A percentile compares a stretch with the other conserved stretches of the same genome.
These are phyloP conservation scores for Lomographa bimaculata DNA, from an alignment of 2,888 invertebrate genomes.

Conservation along the genomic window DNA sequence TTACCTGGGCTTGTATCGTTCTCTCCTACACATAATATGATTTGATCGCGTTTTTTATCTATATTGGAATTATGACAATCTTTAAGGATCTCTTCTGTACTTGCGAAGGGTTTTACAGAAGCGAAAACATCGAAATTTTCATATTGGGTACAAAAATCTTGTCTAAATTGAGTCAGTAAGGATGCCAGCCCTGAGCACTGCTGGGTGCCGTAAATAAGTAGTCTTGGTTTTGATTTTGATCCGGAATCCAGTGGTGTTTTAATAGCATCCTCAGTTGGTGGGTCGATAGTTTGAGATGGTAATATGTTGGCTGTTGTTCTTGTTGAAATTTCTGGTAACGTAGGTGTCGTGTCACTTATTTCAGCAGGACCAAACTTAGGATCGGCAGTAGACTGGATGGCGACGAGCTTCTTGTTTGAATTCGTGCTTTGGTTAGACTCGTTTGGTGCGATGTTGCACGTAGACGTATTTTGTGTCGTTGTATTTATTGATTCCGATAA, in stretches of 20 bases:
- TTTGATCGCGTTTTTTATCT: constrained; percentile 2
- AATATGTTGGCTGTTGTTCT: too few relatives aligned
- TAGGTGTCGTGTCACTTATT: too few relatives aligned
- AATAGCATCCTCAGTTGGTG: too few relatives aligned
- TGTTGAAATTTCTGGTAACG: too few relatives aligned
- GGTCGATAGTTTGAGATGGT: too few relatives aligned
- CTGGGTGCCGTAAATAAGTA: neutral
- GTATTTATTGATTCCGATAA: neutral
- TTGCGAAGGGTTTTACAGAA: constrained; percentile 1
- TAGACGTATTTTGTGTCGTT: neutral
- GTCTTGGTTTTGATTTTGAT: neutral
- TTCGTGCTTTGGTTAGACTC: neutral
- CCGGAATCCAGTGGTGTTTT: neutral
- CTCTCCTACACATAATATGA: constrained; percentile 9
- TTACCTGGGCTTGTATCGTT: constrained; percentile 5
- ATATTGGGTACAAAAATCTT: neutral
- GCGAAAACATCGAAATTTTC: constrained; percentile 1
- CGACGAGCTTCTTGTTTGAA: neutral
- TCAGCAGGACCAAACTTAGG: too few relatives aligned
- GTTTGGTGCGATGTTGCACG: neutral
- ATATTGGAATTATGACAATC: neutral
- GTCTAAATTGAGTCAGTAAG: neutral
- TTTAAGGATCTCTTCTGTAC: constrained; percentile 1
- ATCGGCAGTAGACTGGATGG: too few relatives aligned
- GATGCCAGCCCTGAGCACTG: neutral